Evolutionary conservation across 1,140 invertebrate genomes (phyloP).

Genomic region (Platorchestia sp.): DNA sequence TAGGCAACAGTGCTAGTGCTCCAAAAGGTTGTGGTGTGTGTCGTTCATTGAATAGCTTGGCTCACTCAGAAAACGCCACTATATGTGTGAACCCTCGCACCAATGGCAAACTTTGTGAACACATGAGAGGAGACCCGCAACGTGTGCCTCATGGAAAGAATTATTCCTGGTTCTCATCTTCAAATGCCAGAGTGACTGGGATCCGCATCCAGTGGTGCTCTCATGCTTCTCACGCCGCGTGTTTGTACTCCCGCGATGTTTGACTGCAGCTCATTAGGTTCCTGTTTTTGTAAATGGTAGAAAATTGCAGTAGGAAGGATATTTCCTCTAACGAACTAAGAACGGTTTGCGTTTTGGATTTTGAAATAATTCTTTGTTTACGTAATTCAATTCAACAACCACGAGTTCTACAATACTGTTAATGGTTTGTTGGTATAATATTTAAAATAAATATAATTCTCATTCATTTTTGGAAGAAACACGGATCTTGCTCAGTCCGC

Average conservation of each 20-base stretch:
- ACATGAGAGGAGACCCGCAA: background rate
- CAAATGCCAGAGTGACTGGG: background rate
- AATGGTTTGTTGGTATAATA: no score
- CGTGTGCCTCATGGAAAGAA: background rate
- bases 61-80: background rate
- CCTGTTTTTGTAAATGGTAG: no score
- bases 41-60: background rate
- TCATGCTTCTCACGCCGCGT: constrained; percentile 16
- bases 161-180: background rate
- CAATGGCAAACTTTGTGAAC: background rate
- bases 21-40: background rate
- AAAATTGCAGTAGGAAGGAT: no score
- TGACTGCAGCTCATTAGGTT: background rate
- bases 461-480: background rate
- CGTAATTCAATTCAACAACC: background rate
- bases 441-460: no score
- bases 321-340: no score
- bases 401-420: no score
- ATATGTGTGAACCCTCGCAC: background rate
- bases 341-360: no score
- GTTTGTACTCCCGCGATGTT: background rate
- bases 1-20: background rate
- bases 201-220: background rate
- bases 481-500: background rate
- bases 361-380: background rate